phyloP scores from a whole-genome alignment of 2,113 vertebrate species.

The Hoplias malabaricus region DNA sequence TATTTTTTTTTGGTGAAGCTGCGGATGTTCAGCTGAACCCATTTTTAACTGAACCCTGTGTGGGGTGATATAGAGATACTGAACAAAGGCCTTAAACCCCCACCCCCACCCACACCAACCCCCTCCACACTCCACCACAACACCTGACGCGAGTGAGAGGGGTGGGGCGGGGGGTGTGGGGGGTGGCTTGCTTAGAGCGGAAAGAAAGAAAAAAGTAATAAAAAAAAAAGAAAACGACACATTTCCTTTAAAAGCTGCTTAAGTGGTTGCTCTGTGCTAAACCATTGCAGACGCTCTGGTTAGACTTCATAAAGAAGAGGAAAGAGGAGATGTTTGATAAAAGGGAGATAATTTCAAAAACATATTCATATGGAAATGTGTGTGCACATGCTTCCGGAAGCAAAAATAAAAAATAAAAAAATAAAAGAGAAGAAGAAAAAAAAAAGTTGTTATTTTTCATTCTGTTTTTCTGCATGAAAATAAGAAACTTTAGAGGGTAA shows the following conservation, averaged over 20 bases:
- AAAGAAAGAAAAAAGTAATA: not conserved
- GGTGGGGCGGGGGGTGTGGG: not conserved
- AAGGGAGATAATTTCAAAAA: constrained; percentile 48
- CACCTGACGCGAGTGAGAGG: constrained; percentile 43
- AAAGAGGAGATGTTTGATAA: constrained; percentile 49
- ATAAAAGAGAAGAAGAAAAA: not conserved
- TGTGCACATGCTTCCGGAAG: constrained; percentile 45
- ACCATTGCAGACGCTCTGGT: constrained; percentile 46
- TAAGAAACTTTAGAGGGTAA: not conserved
- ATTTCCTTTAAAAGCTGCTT: constrained; percentile 51
- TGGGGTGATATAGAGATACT: constrained; percentile 79
- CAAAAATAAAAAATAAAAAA: constrained; percentile 1
- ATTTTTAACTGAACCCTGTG: constrained; percentile 80
- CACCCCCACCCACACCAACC: constrained; percentile 18
- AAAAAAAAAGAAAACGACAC: constrained; percentile 29
- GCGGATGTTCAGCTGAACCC: constrained; percentile 76
- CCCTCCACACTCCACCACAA: constrained; percentile 42
- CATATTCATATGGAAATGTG: constrained; percentile 53
- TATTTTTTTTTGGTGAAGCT: constrained; percentile 75
- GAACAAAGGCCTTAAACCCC: constrained; percentile 63
- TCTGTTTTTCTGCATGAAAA: constrained; percentile 37
- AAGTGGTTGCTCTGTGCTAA: constrained; percentile 51
- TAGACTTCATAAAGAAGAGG: constrained; percentile 51
- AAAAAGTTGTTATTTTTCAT: constrained; percentile 49
- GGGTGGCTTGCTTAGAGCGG: no score